Evolutionary conservation across 1,140 invertebrate genomes (phyloP).

Genomic region (Philopotamus ludificatus): DNA sequence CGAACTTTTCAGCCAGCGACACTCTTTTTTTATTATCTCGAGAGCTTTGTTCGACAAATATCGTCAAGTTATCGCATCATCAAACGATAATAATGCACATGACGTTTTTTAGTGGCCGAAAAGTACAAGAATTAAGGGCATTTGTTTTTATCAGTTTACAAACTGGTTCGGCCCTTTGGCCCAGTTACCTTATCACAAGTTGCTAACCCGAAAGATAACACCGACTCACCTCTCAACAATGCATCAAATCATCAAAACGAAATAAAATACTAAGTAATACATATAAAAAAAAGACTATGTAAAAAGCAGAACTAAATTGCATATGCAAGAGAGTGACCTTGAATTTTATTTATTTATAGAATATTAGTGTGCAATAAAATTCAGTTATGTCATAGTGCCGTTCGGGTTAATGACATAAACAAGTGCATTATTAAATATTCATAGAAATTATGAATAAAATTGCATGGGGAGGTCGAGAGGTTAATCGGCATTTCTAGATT

Average conservation of each 20-base stretch:
- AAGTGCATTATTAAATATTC: too few species aligned
- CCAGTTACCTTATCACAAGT: constrained; percentile 20
- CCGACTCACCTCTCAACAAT: not conserved
- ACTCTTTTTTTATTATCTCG: too few species aligned
- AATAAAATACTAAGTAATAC: not conserved
- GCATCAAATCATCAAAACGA: not conserved
- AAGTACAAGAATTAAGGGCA: constrained; percentile 21
- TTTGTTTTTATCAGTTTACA: constrained; percentile 25
- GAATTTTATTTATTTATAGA: too few species aligned
- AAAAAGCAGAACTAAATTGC: too few species aligned
- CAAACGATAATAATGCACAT: not conserved
- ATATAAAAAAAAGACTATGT: too few species aligned
- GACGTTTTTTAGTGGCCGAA: not conserved
- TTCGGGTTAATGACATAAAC: too few species aligned
- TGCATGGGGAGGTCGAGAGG: too few species aligned
- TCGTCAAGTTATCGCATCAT: not conserved
- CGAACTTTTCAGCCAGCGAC: not conserved
- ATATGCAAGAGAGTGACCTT: too few species aligned
- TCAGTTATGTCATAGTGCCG: too few species aligned
- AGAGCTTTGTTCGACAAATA: not conserved
- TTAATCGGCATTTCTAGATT: too few species aligned
- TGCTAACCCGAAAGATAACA: not conserved
- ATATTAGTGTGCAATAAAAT: too few species aligned
- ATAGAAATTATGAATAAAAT: too few species aligned
- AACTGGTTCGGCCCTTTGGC: constrained; percentile 30